Base-by-base conservation (phyloP, 2,797 vertebrate species). In the Harpagifer antarcticus region DNA sequence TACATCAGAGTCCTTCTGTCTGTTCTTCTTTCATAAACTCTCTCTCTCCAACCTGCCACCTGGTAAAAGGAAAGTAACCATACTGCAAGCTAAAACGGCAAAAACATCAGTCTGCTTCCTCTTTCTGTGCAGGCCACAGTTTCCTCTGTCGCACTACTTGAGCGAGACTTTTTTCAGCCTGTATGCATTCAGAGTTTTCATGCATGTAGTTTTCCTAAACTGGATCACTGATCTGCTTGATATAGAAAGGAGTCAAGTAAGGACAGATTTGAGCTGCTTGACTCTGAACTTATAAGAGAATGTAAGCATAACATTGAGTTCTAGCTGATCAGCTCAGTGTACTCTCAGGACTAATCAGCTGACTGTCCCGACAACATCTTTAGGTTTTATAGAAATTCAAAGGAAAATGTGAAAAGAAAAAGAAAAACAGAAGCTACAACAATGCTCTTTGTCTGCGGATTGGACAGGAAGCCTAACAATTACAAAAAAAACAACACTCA, bases 71-170 rank as follows among this genome's bases (percentile, higher is more conserved):
- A 90, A 83, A 83, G 64, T 3, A 60, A 31, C 14, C 9, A 13
- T 40, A 44, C 61, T 76, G 76, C 56, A 50, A 53, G 37, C 70
- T 70, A 53, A 78, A 76, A 60, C 49, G 20, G 55, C 55, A 65
- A 14, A 85, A 76, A 58, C 71, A 72, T 2, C 14, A 3, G 50
- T 40, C 67, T 57, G 57, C 82, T 91, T 92, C 89, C 86, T 89
- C 83, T 86, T 88, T 82, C 78, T 74, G 78, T 70, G 4, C 16
- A 1, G 2, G 49, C 83, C 83, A 47, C 86, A 64, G 81, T 85
- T 92, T 90, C 88, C 88, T 88, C 59, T 79, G 74, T 3, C 54
- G 33, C 17, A 8, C 64, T 3, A 73, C 72, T 81, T 81, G 43
- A 79, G 74, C 64, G 76, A 79, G 20, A 33, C 19, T 61, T 3